These are phyloP conservation scores for Archaeoteleia sp. DNA, from an alignment of 2,888 invertebrate species.

Conservation along the genomic window DNA sequence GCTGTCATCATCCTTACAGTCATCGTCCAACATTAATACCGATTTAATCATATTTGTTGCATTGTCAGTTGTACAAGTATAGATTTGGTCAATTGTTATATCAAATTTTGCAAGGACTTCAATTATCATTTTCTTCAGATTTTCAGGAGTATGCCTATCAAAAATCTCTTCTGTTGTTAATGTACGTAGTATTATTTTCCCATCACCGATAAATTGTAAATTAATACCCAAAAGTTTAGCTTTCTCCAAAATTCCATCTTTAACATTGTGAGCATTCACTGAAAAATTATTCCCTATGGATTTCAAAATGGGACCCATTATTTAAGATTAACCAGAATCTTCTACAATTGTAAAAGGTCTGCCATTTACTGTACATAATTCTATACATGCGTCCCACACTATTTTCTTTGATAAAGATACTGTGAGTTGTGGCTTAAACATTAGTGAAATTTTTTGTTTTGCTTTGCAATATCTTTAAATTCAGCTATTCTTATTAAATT, in stretches of 20 bases:
- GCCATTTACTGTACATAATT: slow-evolving; percentile 22
- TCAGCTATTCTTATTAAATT: slow-evolving; percentile 13
- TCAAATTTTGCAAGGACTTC: neutral
- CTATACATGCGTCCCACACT: slow-evolving; percentile 16
- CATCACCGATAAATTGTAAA: slow-evolving; percentile 15
- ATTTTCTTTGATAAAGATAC: slow-evolving; percentile 10
- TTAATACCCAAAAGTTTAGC: slow-evolving; percentile 22
- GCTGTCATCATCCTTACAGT: neutral
- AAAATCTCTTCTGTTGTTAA: neutral
- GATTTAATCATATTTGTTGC: neutral
- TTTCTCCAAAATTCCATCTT: slow-evolving; percentile 7
- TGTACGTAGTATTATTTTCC: slow-evolving; percentile 7
- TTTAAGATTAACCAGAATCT: slow-evolving; percentile 24
- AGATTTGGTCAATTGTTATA: neutral
- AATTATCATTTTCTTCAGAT: neutral
- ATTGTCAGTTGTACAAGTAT: neutral
- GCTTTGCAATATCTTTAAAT: neutral
- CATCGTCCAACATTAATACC: neutral
- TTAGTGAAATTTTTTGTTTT: slow-evolving; percentile 7
- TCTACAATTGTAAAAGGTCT: slow-evolving; percentile 12
- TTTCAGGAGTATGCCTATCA: neutral
- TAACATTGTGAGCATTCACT: slow-evolving; percentile 15
- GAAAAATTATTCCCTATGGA: slow-evolving; percentile 15
- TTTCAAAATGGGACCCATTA: slow-evolving; percentile 15
- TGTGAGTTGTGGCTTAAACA: slow-evolving; percentile 7